A percentile compares a stretch with the other conserved stretches of the same genome.
Evolutionary conservation across 2,113 vertebrate species (phyloP).

Genomic region (Camelus bactrianus): DNA sequence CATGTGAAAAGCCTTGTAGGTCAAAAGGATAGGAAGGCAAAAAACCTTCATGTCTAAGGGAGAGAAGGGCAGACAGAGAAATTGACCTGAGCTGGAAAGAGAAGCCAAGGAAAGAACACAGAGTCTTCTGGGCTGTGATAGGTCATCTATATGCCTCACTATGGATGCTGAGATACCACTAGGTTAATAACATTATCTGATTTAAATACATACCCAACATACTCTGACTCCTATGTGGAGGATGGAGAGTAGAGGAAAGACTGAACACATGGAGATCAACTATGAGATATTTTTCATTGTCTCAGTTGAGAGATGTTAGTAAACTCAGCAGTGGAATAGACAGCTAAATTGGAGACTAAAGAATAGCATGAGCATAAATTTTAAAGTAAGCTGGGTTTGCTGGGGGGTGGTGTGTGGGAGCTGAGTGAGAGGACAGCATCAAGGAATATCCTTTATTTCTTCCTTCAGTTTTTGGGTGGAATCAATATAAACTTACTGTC

Average conservation of each 20-base stretch:
- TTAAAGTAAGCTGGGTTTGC: not conserved
- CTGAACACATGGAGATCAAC: not conserved
- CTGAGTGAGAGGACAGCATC: not conserved
- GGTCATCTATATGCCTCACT: not conserved
- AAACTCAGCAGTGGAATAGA: not conserved
- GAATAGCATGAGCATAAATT: not conserved
- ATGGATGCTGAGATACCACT: not conserved
- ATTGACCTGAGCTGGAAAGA: not conserved
- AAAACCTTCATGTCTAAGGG: not conserved
- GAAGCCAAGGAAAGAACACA: not conserved
- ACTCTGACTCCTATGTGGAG: not conserved
- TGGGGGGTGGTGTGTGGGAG: too few relatives aligned
- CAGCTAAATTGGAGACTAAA: not conserved
- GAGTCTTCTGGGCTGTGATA: not conserved
- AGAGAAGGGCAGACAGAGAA: not conserved
- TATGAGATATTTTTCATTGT: not conserved
- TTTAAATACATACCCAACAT: not conserved
- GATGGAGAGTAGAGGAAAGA: not conserved
- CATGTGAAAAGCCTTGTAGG: fast-evolving
- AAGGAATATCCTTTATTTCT: not conserved
- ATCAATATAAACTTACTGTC: not conserved
- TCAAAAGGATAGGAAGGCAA: not conserved
- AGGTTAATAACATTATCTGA: not conserved
- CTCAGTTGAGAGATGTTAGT: not conserved
- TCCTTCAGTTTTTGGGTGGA: not conserved